Evolutionary conservation across 2,888 invertebrate species (phyloP).

Genomic region (Plebejus argus): DNA sequence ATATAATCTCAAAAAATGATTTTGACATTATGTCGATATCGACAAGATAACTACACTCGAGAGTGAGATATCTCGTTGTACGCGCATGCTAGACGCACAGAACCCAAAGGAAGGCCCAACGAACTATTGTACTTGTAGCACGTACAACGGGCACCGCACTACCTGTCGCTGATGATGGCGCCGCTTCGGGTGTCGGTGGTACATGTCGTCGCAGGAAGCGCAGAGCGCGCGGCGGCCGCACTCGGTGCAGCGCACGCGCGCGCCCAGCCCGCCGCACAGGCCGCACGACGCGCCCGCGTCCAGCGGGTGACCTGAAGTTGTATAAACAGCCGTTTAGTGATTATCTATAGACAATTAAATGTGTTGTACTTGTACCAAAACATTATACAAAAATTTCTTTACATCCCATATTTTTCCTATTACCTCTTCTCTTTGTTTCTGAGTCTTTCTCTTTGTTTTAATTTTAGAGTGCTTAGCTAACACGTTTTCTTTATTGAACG

Average conservation of each 20-base stretch:
- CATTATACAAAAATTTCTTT: neutral
- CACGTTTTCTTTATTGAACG: too few relatives aligned
- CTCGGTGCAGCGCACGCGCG: conserved; percentile 90
- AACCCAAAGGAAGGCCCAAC: too few relatives aligned
- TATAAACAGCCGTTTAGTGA: too few relatives aligned
- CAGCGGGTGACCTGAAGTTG: conserved; percentile 70
- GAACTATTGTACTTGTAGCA: too few relatives aligned
- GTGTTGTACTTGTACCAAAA: neutral
- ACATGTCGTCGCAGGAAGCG: conserved; percentile 96
- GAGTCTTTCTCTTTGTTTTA: neutral
- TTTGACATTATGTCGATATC: too few relatives aligned
- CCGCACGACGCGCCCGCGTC: conserved; percentile 85
- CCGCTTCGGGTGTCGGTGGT: conserved; percentile 94
- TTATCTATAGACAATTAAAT: too few relatives aligned
- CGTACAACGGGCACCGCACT: too few relatives aligned
- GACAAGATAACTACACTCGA: too few relatives aligned
- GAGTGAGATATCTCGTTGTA: too few relatives aligned
- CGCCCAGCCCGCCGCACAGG: conserved; percentile 90
- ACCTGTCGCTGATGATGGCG: conserved; percentile 90
- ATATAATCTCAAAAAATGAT: too few relatives aligned
- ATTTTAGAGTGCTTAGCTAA: neutral
- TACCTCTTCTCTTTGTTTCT: too few relatives aligned
- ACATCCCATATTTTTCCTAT: neutral
- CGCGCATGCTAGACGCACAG: too few relatives aligned
- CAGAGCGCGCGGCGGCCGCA: conserved; percentile 93